phyloP scores from a whole-genome alignment of 1,140 invertebrate genomes.

The Caenorhabditis remanei region DNA sequence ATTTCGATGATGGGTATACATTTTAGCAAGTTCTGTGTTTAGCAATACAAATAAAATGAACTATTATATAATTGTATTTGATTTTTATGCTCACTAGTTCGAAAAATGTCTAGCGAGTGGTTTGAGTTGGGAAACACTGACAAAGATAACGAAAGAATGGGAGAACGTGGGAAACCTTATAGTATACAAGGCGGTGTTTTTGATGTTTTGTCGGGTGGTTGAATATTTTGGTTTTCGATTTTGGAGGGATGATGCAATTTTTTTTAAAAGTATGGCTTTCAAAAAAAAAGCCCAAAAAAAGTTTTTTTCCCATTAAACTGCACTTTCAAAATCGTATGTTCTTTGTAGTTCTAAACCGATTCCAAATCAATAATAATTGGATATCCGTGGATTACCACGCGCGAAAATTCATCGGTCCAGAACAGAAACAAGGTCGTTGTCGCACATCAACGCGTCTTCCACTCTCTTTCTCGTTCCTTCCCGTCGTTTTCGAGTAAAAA shows the following conservation, averaged over 20 bases:
- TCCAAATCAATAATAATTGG: conserved; percentile 32
- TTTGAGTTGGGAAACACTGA: not conserved
- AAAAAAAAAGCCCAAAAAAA: too few species aligned
- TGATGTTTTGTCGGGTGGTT: not conserved
- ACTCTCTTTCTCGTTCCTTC: not conserved
- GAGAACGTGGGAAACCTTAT: not conserved
- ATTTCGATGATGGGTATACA: not conserved
- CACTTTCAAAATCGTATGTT: too few species aligned
- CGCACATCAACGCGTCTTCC: conserved; percentile 40
- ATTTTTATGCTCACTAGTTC: too few species aligned
- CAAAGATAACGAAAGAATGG: not conserved
- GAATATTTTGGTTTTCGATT: not conserved
- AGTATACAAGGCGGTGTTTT: not conserved
- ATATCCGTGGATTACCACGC: conserved; percentile 34
- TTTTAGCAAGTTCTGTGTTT: too few species aligned
- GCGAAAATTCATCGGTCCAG: conserved; percentile 40
- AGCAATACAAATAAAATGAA: too few species aligned
- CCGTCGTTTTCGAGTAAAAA: not conserved
- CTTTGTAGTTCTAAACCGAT: not conserved
- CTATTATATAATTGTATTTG: too few species aligned
- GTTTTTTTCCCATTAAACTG: not conserved
- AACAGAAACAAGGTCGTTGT: conserved; percentile 54
- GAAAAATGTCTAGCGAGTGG: not conserved
- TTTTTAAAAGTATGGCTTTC: too few species aligned
- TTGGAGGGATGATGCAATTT: not conserved